Evolutionary conservation across 2,797 vertebrate species (phyloP), one percentile per base, ranked within the genome.

Genomic region (Salarias fasciatus): DNA sequence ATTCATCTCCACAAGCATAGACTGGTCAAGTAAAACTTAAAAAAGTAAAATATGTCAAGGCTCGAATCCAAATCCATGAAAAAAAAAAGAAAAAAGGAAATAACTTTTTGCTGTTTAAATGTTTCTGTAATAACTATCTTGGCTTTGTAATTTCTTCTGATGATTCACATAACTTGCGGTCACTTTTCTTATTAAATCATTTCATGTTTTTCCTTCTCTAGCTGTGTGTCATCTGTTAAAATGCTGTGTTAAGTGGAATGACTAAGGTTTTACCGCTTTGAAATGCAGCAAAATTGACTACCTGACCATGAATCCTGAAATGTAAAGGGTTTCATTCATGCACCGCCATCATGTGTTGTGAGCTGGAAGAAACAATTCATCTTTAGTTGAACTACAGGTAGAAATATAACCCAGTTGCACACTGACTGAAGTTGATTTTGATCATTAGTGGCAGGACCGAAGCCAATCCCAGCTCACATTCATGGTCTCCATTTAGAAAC

Each of bases 401-500:
- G 64, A 78, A 63, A 68, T 52, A 53, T 62, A 54, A 41, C 42
- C 33, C 36, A 38, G 33, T 40, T 53, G 49, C 3, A 33, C 30
- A 53, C 66, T 36, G 63, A 64, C 41, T 28, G 9, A 59, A 60
- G 50, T 49, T 67, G 55, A 38, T 59, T 78, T 51, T 60, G 65
- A 53, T 76, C 76, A 70, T 60, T 55, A 55, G 68, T 48, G 9
- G 45, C 50, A 38, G 50, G 44, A 81, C 81, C 59, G 82, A 79
- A 58, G 67, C 4, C 31, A 58, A 44, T 33, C 15, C 44, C 61
- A 1, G 2, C 48, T 67, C 63, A 72, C 28, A 72, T 64, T 48
- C 53, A 42, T 60, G 70, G 58, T 70, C 60, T 67, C 62, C 58
- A 83, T 83, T 86, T 63, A 71, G 59, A 48, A 30, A 64, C 68